phyloP scores from a whole-genome alignment of 2,797 vertebrate species.

The Sciurus carolinensis region DNA sequence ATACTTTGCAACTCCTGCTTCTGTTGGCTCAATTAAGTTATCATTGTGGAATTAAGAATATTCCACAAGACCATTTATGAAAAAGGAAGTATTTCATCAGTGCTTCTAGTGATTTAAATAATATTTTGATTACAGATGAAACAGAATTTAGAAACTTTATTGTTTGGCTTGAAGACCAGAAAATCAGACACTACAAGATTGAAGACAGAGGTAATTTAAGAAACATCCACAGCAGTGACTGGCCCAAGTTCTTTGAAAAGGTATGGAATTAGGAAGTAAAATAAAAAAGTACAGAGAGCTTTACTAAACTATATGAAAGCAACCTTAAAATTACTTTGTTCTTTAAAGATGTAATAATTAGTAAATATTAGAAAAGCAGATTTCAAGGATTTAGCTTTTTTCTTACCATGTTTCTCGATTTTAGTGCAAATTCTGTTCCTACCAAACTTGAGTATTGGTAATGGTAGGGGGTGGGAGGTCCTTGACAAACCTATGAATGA shows the following conservation, averaged over 20 bases:
- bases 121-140: conserved; percentile 92
- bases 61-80: background rate
- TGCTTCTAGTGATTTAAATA: background rate
- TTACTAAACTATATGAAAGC: background rate
- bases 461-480: too few species aligned
- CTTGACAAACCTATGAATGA: background rate
- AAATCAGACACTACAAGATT: conserved; percentile 98
- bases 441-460: background rate
- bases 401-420: background rate
- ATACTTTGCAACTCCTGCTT: conserved; percentile 6
- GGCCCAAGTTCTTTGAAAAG: conserved; percentile 95
- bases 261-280: conserved; percentile 86
- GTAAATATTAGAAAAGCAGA: conserved; percentile 30
- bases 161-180: conserved; percentile 99
- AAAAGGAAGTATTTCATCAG: background rate
- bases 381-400: conserved; percentile 43
- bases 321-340: background rate
- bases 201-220: conserved; percentile 97
- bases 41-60: background rate
- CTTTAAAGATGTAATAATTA: conserved; percentile 28
- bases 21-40: conserved; percentile 8
- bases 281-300: background rate
- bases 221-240: conserved; percentile 96
- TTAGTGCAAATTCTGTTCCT: conserved; percentile 42
- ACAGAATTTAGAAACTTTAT: conserved; percentile 98